Evolutionary conservation across 2,888 invertebrate species (phyloP), one percentile per base, ranked within the genome.

Genomic region (Congeria kusceri): DNA sequence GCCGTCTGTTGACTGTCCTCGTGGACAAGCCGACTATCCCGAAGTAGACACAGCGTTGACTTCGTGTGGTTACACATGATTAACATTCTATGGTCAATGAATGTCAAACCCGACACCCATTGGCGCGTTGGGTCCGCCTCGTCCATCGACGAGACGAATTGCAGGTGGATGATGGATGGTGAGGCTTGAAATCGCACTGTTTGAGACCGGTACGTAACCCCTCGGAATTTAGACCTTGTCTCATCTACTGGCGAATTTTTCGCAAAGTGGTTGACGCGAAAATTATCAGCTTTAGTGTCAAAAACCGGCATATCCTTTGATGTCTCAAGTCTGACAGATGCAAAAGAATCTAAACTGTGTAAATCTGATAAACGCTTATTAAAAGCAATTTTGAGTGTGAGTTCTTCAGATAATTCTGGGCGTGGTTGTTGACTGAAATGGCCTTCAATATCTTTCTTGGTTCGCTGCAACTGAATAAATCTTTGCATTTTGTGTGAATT

Each of bases 21-120:
- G 29, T 46, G 75, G 7, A 82, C 57, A 9, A 61, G 15, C 23
- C 25, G 68, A 1, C 47, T 39, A 3, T 72, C 77, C 25, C 66
- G 63, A 25, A 78, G n/a, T 15, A 81, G 56, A 27, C 73, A 71
- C 7, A 81, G 27, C 7, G 71, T 59, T 1, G 57, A 39, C 11
- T 70, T 59, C 4, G 66, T 71, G 23, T 77, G 77, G 57, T 71
- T 67, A 56, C 71, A 71, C 9, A 74, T 15, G 20, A 77, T 39
- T 18, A 65, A 32, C 20, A 70, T n/a, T 18, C 44, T 53, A 25
- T 70, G 70, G 39, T 63, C 49, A 23, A 71, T 29, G 46, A 71
- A 71, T 3, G 39, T 44, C 13, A 57, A 7, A 11, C 71, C 71
- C 3, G 63, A 56, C 11, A 71, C 20, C 71, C 71, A 71, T n/a